A percentile compares a stretch with the other conserved stretches of the same genome.
phyloP scores from a whole-genome alignment of 92 coral and sea anemone genomes.

The Zoanthus sociatus region DNA sequence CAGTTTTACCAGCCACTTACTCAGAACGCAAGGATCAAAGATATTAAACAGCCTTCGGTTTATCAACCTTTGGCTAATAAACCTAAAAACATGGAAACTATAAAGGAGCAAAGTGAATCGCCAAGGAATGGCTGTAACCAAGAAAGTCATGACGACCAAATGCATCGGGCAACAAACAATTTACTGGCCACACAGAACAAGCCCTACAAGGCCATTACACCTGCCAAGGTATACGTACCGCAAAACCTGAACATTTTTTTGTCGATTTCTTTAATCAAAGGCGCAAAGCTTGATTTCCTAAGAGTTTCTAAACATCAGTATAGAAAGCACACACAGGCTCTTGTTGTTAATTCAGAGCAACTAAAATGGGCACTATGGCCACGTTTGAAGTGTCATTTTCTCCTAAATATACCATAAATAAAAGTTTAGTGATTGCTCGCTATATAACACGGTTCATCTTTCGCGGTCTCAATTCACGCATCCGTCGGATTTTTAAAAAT shows the following conservation, averaged over 20 bases:
- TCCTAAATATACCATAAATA: too few species aligned
- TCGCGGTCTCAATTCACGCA: too few species aligned
- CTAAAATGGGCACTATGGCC: too few species aligned
- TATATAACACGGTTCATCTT: too few species aligned
- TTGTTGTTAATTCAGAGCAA: too few species aligned
- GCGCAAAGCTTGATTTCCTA: background rate
- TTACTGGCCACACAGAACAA: slow-evolving; percentile 4
- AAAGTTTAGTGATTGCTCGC: too few species aligned
- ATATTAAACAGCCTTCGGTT: background rate
- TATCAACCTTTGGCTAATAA: slow-evolving; percentile 25
- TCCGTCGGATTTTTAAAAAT: too few species aligned
- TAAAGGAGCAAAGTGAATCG: background rate
- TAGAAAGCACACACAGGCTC: too few species aligned
- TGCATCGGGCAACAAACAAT: background rate
- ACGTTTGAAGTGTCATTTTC: too few species aligned
- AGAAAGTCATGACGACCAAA: background rate
- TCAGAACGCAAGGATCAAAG: slow-evolving; percentile 13
- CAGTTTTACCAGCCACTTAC: slow-evolving; percentile 5
- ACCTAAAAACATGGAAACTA: slow-evolving; percentile 13
- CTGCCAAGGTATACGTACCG: background rate
- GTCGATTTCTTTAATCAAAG: background rate
- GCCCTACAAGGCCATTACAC: background rate
- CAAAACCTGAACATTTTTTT: background rate
- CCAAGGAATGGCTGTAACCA: background rate
- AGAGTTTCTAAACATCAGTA: background rate